phyloP scores from a whole-genome alignment of 2,797 vertebrate genomes.

The Fratercula arctica region DNA sequence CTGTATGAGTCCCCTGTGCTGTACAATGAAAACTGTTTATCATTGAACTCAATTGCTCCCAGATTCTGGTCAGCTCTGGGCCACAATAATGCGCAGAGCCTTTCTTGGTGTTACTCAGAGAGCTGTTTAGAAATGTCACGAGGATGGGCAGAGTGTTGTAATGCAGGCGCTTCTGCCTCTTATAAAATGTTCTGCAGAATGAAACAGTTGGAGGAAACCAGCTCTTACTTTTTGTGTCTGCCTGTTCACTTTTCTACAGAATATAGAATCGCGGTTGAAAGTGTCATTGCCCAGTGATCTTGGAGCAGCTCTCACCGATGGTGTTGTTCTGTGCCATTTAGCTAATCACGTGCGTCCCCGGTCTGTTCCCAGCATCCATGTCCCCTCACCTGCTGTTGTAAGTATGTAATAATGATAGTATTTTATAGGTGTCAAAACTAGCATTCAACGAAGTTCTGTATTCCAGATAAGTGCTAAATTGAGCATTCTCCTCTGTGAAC shows the following conservation, averaged over 20 bases:
- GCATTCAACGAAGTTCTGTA: not conserved
- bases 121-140: not conserved
- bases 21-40: not conserved
- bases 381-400: constrained; percentile 97
- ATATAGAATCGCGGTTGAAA: constrained; percentile 93
- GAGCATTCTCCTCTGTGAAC: not conserved
- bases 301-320: constrained; percentile 92
- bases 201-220: not conserved
- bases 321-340: constrained; percentile 95
- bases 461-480: not conserved
- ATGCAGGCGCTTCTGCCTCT: not conserved
- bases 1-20: not conserved
- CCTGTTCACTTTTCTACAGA: constrained; percentile 73
- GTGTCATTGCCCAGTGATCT: constrained; percentile 91
- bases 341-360: constrained; percentile 97
- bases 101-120: not conserved
- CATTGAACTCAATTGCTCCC: not conserved
- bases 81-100: fast-evolving
- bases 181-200: not conserved
- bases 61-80: not conserved
- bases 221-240: not conserved
- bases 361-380: constrained; percentile 96
- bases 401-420: constrained; percentile 57
- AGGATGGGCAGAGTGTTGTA: not conserved
- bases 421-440: not conserved